A percentile compares a stretch with the other conserved stretches of the same genome.
These are phyloP conservation scores for Plecturocebus donacophilus DNA, from an alignment of 2,113 vertebrate genomes.

Conservation along the genomic window DNA sequence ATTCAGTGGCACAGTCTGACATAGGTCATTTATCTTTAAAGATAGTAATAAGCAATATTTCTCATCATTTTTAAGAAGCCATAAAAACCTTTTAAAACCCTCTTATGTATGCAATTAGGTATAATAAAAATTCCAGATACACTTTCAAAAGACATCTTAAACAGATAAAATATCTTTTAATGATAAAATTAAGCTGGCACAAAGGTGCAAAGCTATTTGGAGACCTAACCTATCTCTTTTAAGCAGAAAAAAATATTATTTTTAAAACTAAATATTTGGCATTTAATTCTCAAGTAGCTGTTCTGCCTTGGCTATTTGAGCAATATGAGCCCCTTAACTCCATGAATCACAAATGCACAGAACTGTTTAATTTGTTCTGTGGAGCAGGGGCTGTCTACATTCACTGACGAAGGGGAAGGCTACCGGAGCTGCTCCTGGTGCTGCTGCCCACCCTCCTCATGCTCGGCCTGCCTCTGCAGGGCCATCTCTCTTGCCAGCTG, in stretches of 20 bases:
- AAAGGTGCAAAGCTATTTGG: neutral
- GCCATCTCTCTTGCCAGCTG: constrained; percentile 85
- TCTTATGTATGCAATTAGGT: neutral
- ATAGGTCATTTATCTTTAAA: constrained; percentile 31
- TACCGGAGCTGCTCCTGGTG: constrained; percentile 80
- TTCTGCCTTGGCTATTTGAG: neutral
- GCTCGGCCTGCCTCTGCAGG: constrained; percentile 85
- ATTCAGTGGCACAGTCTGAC: neutral
- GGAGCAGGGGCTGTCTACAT: fast-evolving
- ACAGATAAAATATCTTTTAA: neutral
- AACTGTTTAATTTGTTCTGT: neutral
- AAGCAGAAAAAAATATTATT: neutral
- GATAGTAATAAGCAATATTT: neutral
- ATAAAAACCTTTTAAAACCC: neutral
- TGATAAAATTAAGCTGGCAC: neutral
- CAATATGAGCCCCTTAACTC: neutral
- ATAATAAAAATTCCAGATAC: neutral
- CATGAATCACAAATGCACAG: fast-evolving
- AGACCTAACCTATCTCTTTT: neutral
- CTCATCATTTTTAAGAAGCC: neutral
- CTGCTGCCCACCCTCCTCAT: constrained; percentile 82
- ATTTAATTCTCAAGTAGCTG: neutral
- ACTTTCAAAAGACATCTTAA: neutral
- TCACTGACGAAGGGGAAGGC: neutral
- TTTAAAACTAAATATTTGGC: neutral